Percentiles rank a stretch among this genome's conserved stretches.
phyloP scores from a whole-genome alignment of 2,888 invertebrate genomes.

The Stenoptilia bipunctidactyla region DNA sequence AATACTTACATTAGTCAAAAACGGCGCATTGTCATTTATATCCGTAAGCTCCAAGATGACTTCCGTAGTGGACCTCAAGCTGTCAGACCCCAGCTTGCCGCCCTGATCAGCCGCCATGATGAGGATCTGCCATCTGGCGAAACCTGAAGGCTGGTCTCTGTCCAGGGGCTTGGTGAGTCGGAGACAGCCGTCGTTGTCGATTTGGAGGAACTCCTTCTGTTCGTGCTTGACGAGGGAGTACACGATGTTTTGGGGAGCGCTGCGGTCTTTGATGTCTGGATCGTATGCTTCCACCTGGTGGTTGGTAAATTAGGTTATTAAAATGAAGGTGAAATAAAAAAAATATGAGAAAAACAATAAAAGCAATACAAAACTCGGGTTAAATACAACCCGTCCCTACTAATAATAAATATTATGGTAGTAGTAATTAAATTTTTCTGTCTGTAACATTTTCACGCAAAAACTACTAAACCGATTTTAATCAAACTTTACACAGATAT shows the following conservation, averaged over 20 bases:
- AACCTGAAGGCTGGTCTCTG: conserved; percentile 90
- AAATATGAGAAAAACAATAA: no score
- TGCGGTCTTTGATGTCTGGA: conserved; percentile 85
- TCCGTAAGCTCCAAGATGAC: conserved; percentile 81
- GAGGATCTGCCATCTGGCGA: conserved; percentile 81
- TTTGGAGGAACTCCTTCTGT: conserved; percentile 77
- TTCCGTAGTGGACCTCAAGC: conserved; percentile 74
- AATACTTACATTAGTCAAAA: conserved; percentile 78
- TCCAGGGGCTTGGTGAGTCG: conserved; percentile 83
- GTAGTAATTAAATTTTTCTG: no score
- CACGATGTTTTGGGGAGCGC: conserved; percentile 81
- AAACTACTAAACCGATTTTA: no score
- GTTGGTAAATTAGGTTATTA: not conserved
- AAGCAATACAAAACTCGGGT: no score
- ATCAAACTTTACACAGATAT: no score
- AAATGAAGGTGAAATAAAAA: no score
- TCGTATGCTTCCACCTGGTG: conserved; percentile 81
- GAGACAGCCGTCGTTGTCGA: conserved; percentile 83
- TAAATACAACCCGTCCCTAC: no score
- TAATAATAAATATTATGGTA: no score
- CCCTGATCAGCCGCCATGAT: conserved; percentile 84
- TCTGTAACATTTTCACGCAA: no score
- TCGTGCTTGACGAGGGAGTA: conserved; percentile 81
- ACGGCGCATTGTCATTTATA: conserved; percentile 96
- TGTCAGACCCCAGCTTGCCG: conserved; percentile 68